Conservation (phyloP, 2,888 invertebrate genomes). For the Scaptomyza tumidula region DNA sequence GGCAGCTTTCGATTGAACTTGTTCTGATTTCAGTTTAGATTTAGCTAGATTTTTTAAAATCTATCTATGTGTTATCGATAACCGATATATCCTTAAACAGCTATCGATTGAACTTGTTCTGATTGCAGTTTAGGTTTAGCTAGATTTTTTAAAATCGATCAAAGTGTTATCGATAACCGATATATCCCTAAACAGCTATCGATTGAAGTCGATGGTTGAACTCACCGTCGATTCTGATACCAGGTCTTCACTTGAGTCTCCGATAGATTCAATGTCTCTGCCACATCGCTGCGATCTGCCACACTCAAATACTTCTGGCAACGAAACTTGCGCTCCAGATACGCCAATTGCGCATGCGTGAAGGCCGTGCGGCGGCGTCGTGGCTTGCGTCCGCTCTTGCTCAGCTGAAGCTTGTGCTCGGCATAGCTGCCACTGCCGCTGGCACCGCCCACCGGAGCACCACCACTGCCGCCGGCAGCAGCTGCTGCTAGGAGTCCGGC, state of each 20-base stretch:
- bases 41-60: no score
- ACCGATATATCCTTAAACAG: no score
- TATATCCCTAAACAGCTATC: no score
- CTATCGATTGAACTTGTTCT: neutral
- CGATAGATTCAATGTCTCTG: conserved; percentile 93
- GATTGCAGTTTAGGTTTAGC: no score
- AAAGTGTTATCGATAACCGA: no score
- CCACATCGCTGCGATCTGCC: conserved; percentile 96
- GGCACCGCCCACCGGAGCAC: neutral
- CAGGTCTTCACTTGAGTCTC: conserved; percentile 98
- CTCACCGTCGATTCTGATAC: conserved; percentile 86
- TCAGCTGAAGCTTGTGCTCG: conserved; percentile 81
- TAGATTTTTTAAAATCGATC: no score
- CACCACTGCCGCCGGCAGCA: conserved; percentile 24
- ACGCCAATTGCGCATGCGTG: conserved; percentile 96
- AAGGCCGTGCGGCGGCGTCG: conserved; percentile 95
- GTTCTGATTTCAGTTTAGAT: neutral
- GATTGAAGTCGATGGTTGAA: neutral
- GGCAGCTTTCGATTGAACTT: neutral
- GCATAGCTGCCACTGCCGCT: conserved; percentile 65
- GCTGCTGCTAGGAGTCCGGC: conserved; percentile 56
- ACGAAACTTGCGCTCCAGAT: conserved; percentile 95
- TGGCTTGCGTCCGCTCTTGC: conserved; percentile 89
- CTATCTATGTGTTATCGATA: no score
- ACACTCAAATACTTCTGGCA: conserved; percentile 97